Conservation (phyloP, 1,140 invertebrate species). For the Drosophila kurseongensis region DNA sequence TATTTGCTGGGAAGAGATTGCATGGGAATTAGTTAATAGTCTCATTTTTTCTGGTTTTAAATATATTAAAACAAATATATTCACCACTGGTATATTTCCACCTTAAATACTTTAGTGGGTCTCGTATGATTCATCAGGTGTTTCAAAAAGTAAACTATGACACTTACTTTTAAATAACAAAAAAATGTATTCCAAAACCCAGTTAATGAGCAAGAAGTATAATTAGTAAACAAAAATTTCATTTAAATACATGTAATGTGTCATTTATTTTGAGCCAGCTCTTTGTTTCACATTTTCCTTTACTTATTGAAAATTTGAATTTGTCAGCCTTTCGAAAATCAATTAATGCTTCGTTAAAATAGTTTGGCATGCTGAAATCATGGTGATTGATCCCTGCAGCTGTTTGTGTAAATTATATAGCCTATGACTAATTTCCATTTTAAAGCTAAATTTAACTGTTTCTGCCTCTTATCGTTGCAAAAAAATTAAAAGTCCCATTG, state of each 20-base stretch:
- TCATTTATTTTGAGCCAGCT: background rate
- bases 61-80: too few species aligned
- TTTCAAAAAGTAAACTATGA: too few species aligned
- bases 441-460: background rate
- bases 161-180: too few species aligned
- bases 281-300: background rate
- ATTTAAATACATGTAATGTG: too few species aligned
- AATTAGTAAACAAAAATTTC: too few species aligned
- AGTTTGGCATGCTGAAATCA: background rate
- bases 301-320: background rate
- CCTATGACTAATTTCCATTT: conserved; percentile 13
- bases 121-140: too few species aligned
- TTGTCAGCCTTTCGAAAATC: background rate
- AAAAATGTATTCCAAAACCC: too few species aligned
- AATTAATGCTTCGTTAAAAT: background rate
- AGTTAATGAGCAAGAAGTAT: too few species aligned
- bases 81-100: too few species aligned
- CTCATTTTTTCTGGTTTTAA: too few species aligned
- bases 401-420: conserved; percentile 11
- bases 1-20: background rate
- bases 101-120: too few species aligned
- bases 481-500: background rate
- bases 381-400: conserved; percentile 9
- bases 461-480: conserved; percentile 6
- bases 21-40: background rate